A percentile compares a stretch with the other conserved stretches of the same genome.
Evolutionary conservation across 2,888 invertebrate species (phyloP).

Genomic region (Morpho helenor): DNA sequence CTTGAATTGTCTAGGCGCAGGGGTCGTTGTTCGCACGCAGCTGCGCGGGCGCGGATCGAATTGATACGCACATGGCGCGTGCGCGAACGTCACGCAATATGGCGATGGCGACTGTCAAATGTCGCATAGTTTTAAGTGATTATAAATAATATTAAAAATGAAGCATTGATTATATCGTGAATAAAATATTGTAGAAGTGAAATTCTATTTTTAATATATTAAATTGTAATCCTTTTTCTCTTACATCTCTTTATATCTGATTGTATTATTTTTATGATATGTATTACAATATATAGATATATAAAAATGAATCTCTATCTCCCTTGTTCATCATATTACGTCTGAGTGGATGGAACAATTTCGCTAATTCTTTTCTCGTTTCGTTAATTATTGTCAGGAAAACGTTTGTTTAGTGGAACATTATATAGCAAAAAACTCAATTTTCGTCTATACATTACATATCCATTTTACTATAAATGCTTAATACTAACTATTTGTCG

Average conservation of each 20-base stretch:
- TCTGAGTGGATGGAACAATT: no score
- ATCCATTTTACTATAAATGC: no score
- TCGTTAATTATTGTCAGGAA: neutral
- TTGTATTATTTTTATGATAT: no score
- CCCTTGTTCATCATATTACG: no score
- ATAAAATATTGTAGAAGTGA: no score
- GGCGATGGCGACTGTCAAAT: slow-evolving; percentile 22
- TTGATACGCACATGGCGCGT: slow-evolving; percentile 61
- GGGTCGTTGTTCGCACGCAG: slow-evolving; percentile 64
- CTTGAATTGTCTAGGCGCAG: slow-evolving; percentile 41
- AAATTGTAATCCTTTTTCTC: no score
- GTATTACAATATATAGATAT: no score
- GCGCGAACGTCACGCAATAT: slow-evolving; percentile 49
- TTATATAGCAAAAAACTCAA: neutral
- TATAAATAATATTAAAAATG: slow-evolving; percentile 3
- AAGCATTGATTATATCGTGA: neutral
- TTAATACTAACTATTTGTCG: no score
- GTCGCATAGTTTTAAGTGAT: slow-evolving; percentile 10
- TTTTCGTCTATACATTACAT: neutral
- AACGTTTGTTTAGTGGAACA: no score
- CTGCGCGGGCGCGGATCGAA: slow-evolving; percentile 70
- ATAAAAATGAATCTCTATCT: no score
- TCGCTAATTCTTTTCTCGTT: neutral
- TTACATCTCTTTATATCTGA: no score
- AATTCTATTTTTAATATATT: no score